Conservation (phyloP, 2,113 vertebrate species). For the Mixornis gularis region DNA sequence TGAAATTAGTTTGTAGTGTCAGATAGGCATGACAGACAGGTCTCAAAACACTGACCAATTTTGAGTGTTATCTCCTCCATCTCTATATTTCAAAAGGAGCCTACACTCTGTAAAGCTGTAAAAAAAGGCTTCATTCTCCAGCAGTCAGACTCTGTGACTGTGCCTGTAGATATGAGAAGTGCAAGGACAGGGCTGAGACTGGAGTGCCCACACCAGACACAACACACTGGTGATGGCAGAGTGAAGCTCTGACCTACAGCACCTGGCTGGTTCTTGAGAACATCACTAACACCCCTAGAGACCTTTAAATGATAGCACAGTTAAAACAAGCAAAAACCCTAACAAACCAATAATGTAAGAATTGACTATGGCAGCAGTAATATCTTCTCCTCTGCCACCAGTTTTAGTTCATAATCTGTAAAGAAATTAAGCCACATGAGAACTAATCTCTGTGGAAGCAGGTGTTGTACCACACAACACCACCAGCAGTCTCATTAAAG, state of each 20-base stretch:
- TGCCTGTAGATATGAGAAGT: background rate
- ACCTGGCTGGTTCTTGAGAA: background rate
- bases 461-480: background rate
- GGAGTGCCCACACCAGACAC: background rate
- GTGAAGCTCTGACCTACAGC: background rate
- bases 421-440: background rate
- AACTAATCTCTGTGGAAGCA: background rate
- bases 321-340: background rate
- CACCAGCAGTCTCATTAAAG: background rate
- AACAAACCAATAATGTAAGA: background rate
- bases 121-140: background rate
- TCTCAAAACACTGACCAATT: background rate
- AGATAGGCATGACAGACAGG: background rate
- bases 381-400: background rate
- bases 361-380: background rate
- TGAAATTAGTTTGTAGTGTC: background rate
- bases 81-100: background rate
- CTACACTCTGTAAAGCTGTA: background rate
- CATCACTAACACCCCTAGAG: fast-evolving
- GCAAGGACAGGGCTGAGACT: background rate
- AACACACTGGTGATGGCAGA: background rate
- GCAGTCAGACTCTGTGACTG: background rate
- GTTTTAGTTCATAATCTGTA: background rate
- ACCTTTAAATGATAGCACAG: background rate
- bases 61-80: background rate